Percentiles rank a stretch among this genome's conserved stretches.
These are phyloP conservation scores for Lamellibrachia satsuma DNA, from an alignment of 2,888 invertebrate species.

Conservation along the genomic window DNA sequence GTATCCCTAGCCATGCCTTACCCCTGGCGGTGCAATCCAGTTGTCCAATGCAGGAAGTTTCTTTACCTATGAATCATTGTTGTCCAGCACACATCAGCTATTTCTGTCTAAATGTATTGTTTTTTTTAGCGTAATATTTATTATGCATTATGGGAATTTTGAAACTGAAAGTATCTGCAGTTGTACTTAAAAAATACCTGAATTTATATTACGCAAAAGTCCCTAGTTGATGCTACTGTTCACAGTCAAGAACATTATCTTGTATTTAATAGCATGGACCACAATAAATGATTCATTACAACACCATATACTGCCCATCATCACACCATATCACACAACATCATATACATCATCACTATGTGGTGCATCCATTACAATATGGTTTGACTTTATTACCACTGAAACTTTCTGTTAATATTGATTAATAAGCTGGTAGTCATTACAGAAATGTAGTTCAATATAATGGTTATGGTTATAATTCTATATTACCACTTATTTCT, in stretches of 20 bases:
- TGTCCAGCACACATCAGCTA: neutral
- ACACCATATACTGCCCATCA: neutral
- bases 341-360: neutral
- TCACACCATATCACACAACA: neutral
- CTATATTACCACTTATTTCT: neutral
- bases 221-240: neutral
- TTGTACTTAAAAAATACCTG: neutral
- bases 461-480: neutral
- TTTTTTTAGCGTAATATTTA: neutral
- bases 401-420: neutral
- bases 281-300: neutral
- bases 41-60: slow-evolving; percentile 38
- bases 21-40: slow-evolving; percentile 42
- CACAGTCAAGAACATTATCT: neutral
- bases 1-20: slow-evolving; percentile 29
- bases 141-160: neutral
- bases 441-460: too few relatives aligned
- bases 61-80: slow-evolving; percentile 30
- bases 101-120: neutral
- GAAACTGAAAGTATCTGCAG: neutral
- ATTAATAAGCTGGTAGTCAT: neutral
- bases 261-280: neutral
- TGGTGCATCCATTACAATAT: neutral
- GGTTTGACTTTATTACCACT: neutral
- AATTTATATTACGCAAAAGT: neutral